Evolutionary conservation across 2,888 invertebrate genomes (phyloP).

Genomic region (Gastrophysa polygoni): DNA sequence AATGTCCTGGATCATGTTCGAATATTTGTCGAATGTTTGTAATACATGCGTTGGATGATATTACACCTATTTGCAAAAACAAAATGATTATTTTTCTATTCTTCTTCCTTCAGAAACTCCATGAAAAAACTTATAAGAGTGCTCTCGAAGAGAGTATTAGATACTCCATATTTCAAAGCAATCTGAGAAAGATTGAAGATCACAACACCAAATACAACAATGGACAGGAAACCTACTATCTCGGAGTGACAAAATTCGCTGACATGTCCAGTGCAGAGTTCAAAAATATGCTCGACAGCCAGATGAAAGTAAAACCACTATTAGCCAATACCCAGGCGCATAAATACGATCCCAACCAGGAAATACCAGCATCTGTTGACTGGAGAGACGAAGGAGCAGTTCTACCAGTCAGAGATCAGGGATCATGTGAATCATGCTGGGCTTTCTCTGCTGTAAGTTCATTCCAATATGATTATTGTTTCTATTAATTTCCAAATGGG

Average conservation of each 20-base stretch:
- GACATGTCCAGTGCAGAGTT: conserved; percentile 17
- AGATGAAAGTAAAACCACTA: not conserved
- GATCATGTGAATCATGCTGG: conserved; percentile 17
- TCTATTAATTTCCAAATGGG: too few relatives aligned
- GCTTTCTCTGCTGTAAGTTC: conserved; percentile 19
- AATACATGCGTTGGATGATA: too few relatives aligned
- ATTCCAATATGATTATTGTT: too few relatives aligned
- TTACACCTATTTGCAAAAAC: too few relatives aligned
- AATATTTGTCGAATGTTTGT: too few relatives aligned
- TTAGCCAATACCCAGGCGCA: not conserved
- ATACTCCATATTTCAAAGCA: conserved; percentile 10
- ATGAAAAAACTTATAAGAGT: not conserved
- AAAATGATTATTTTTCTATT: too few relatives aligned
- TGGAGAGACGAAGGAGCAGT: conserved; percentile 12
- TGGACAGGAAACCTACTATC: conserved; percentile 14
- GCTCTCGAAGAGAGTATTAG: not conserved
- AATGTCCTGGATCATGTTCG: too few relatives aligned
- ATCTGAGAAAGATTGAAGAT: conserved; percentile 15
- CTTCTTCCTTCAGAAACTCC: too few relatives aligned
- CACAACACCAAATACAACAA: conserved; percentile 14
- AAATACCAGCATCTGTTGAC: conserved; percentile 5
- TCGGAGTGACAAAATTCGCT: conserved; percentile 8
- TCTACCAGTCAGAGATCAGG: conserved; percentile 9
- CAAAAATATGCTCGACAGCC: not conserved
- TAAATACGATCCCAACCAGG: not conserved